Conservation (phyloP, 2,888 invertebrate genomes). For the Callyntrura sp. region DNA sequence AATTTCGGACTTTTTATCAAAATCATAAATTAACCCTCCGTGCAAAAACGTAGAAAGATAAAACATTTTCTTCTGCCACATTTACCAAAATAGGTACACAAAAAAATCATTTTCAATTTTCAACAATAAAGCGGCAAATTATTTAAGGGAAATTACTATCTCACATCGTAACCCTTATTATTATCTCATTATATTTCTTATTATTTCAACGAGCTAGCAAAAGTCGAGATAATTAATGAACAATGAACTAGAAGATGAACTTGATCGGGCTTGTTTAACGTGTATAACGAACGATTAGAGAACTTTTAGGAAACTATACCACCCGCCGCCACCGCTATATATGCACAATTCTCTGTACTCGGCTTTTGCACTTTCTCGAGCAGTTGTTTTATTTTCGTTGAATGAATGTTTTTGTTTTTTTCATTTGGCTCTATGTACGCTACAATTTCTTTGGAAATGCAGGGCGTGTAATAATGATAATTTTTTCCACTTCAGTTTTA, state of each 20-base stretch:
- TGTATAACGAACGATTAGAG: neutral
- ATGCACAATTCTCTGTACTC: neutral
- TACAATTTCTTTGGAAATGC: neutral
- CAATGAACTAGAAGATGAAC: neutral
- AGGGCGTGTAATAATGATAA: constrained; percentile 23
- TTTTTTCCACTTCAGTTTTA: no score
- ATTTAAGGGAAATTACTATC: constrained; percentile 23
- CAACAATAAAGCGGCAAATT: constrained; percentile 14
- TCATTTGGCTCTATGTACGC: neutral
- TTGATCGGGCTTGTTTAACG: neutral
- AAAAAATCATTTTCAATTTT: constrained; percentile 22
- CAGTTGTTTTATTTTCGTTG: neutral
- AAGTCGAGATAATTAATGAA: neutral
- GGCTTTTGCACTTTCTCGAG: no score
- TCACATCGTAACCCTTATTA: neutral
- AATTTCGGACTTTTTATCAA: neutral
- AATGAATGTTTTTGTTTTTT: neutral
- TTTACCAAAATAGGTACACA: constrained; percentile 21
- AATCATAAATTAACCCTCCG: neutral
- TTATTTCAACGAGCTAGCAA: neutral
- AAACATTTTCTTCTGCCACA: neutral
- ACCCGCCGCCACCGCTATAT: no score
- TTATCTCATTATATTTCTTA: neutral
- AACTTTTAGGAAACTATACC: neutral
- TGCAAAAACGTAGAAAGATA: constrained; percentile 15